Evolutionary conservation across 1,140 invertebrate species (phyloP).

Genomic region (Orius laevigatus): DNA sequence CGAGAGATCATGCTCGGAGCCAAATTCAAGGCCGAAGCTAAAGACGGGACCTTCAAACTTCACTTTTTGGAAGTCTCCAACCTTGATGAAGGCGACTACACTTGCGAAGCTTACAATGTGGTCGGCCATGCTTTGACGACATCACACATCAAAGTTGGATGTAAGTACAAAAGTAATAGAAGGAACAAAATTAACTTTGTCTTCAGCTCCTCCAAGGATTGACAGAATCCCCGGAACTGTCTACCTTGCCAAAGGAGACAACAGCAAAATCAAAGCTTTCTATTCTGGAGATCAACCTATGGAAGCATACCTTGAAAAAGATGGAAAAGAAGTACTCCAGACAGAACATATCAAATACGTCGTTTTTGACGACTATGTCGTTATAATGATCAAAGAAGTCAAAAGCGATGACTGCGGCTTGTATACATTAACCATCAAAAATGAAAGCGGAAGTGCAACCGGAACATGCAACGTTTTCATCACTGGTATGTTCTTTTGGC

Average conservation of each 20-base stretch:
- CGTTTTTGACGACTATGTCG: conserved; percentile 89
- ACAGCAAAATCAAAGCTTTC: conserved; percentile 87
- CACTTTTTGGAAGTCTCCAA: conserved; percentile 80
- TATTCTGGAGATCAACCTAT: conserved; percentile 87
- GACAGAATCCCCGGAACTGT: conserved; percentile 79
- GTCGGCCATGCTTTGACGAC: conserved; percentile 78
- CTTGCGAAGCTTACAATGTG: conserved; percentile 85
- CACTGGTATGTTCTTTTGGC: conserved; percentile 61
- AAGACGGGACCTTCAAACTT: conserved; percentile 70
- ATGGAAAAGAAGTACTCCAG: conserved; percentile 64
- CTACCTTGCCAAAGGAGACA: conserved; percentile 81
- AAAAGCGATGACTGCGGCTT: conserved; percentile 64
- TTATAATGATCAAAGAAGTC: conserved; percentile 81
- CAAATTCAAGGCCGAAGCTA: conserved; percentile 53
- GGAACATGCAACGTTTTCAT: conserved; percentile 74
- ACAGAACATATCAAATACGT: conserved; percentile 59
- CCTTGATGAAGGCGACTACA: conserved; percentile 89
- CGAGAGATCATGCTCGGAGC: conserved; percentile 53
- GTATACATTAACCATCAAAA: conserved; percentile 76
- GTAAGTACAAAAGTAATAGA: conserved; percentile 32
- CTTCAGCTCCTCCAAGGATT: conserved; percentile 74
- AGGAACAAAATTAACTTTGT: conserved; percentile 13
- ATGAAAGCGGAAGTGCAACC: conserved; percentile 74
- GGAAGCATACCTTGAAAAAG: conserved; percentile 63
- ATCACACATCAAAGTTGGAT: conserved; percentile 73